Base-by-base conservation (phyloP, 2,797 vertebrate species). In the Alectoris magna region DNA sequence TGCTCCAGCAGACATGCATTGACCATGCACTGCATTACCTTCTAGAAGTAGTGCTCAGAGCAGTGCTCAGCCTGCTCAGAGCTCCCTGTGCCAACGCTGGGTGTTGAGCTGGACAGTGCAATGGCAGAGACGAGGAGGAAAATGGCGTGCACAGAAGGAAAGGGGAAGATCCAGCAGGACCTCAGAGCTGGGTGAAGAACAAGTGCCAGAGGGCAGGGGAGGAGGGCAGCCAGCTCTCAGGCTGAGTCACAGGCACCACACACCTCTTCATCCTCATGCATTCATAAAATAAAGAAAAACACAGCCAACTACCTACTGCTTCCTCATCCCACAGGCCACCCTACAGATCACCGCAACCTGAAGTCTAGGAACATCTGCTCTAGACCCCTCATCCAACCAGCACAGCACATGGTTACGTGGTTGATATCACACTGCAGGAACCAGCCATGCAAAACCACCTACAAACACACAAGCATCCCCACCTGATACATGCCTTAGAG, bases 381-480 rank as follows among this genome's bases (percentile, higher is more conserved):
- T 4, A 38, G 11, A 71, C 3, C 3, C 23, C 38, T 44, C 19
- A 24, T 14, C 22, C 53, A 38, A 59, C 16, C 34, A 66, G 39
- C 43, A 14, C 2, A 72, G 26, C 16, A 5, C 2, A 0, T 3
- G 14, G 27, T 72, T 29, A 10, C 13, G 5, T 2, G 5, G 5
- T 10, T 24, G 34, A 21, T 10, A 15, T 18, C 38, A n/a, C 2
- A 27, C 58, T 46, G 6, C n/a, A 39, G 36, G 13, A 39, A 39
- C 14, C 4, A 12, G 11, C n/a, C 69, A 44, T 11, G 44, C 38
- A 81, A 53, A 63, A 26, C 31, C 55, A 36, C 6, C 53, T 23
- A 31, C 21, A 7, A 11, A 31, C 11, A 29, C 15, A 17, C 0
- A 26, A 29, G 9, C 5, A 2, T 29, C 11, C 12, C 3, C 16